Base-by-base conservation (phyloP, 2,888 invertebrate genomes). In the Parnassius glacialis region DNA sequence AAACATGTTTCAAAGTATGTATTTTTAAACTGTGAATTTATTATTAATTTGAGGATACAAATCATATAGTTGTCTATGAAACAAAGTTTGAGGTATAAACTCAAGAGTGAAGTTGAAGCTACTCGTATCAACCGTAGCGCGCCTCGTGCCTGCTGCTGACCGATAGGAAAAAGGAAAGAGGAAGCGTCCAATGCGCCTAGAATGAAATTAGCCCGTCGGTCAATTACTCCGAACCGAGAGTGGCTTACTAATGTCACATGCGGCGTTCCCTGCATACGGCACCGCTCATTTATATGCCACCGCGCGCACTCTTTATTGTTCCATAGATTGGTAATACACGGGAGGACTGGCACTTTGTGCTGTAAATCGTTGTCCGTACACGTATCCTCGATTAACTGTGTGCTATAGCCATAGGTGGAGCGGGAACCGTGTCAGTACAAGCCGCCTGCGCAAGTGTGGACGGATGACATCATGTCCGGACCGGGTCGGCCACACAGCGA, bases 111-210 rank as follows among this genome's bases (percentile, higher is more conserved):
- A 65, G 61, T 62, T 61, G 58, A 59, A 48, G 58, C 52, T 70
- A 74, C 69, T 74, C 67, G 74, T 75, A 72, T 76, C 73, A 71
- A 74, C 72, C 75, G 74, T 74, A 69, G 70, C 70, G 72, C 73
- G 80, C 76, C 83, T 80, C 80, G 83, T 80, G 82, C 78, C 74
- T 79, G 80, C 76, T 78, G 82, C 81, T 90, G 90, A 89, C 90
- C 90, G 90, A 90, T 91, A 90, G 90, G 90, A 90, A 91, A 90
- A 84, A 90, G 90, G 90, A 88, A 91, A 90, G 90, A 91, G 90
- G 90, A 91, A 91, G 87, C 87, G 77, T 70, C 78, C 81, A 81
- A 90, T 89, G 90, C 86, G 89, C 73, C 75, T 88, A 83, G 90
- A 90, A 90, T 91, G 84, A 88, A 84, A 91, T 90, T 87, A 90